Conservation (phyloP, 2,113 vertebrate genomes). For the Plecturocebus donacophilus region DNA sequence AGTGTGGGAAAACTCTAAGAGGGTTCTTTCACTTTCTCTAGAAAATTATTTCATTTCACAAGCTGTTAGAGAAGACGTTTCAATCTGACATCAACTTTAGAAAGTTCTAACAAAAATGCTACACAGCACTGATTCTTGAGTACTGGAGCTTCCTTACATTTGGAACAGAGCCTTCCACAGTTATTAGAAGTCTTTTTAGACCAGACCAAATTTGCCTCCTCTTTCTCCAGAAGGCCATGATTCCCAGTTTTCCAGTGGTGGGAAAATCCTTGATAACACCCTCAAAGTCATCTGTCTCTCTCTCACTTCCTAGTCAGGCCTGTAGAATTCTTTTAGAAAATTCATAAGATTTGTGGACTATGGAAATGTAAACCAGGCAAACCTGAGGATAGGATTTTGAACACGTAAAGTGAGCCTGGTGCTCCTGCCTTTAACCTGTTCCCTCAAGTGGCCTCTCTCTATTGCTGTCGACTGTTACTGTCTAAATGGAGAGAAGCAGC, state of each 20-base stretch:
- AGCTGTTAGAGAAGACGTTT: background rate
- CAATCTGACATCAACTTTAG: background rate
- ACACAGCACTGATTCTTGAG: background rate
- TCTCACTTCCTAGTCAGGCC: background rate
- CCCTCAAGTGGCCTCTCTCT: background rate
- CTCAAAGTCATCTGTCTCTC: background rate
- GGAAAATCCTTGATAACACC: background rate
- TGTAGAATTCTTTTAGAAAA: background rate
- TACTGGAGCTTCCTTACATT: background rate
- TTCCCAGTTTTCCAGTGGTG: background rate
- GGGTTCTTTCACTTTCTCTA: background rate
- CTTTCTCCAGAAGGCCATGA: background rate
- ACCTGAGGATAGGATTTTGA: background rate
- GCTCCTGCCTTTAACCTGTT: background rate
- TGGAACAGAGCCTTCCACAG: background rate
- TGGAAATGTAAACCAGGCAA: background rate
- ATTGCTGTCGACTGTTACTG: background rate
- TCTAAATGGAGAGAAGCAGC: background rate
- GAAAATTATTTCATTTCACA: background rate
- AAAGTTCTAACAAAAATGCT: background rate
- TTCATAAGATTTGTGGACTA: background rate
- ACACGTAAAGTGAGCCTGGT: background rate
- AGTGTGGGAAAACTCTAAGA: background rate
- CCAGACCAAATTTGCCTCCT: background rate
- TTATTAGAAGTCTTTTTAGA: background rate